Percentiles rank a stretch among this genome's conserved stretches.
Conservation (phyloP, 1,140 invertebrate species). For the Bradysia coprophila region DNA sequence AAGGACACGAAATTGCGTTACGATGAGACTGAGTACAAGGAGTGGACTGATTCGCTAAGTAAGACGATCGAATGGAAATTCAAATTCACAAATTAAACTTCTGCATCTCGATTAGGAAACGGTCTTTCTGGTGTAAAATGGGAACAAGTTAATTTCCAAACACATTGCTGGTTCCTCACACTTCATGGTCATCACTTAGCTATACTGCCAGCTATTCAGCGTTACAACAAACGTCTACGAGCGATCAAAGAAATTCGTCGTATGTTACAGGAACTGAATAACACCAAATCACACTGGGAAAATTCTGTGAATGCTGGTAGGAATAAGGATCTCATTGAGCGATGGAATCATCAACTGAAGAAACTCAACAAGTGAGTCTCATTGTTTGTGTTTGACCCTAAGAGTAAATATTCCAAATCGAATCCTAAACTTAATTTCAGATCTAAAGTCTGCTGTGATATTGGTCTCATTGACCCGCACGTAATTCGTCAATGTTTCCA, state of each 20-base stretch:
- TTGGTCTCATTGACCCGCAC: conserved; percentile 63
- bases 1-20: conserved; percentile 75
- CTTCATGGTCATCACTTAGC: conserved; percentile 84
- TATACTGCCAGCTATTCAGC: conserved; percentile 70
- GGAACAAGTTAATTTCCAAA: conserved; percentile 59
- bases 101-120: too few species aligned
- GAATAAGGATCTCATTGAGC: conserved; percentile 67
- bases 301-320: conserved; percentile 42
- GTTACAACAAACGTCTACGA: conserved; percentile 65
- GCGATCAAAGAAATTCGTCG: conserved; percentile 80
- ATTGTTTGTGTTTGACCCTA: too few species aligned
- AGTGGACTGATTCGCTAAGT: conserved; percentile 53
- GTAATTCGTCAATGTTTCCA: conserved; percentile 58
- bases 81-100: too few species aligned
- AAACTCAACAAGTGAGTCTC: conserved; percentile 34
- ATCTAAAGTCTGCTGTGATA: conserved; percentile 75
- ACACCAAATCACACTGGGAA: conserved; percentile 66
- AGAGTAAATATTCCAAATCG: too few species aligned
- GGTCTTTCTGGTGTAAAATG: too few species aligned
- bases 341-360: conserved; percentile 70
- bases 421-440: conserved; percentile 26
- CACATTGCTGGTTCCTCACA: conserved; percentile 92
- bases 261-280: conserved; percentile 71
- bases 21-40: conserved; percentile 55
- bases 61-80: conserved; percentile 12